Evolutionary conservation across 2,888 invertebrate species (phyloP), one percentile per base, ranked within the genome.

Genomic region (Nomada ruficornis): DNA sequence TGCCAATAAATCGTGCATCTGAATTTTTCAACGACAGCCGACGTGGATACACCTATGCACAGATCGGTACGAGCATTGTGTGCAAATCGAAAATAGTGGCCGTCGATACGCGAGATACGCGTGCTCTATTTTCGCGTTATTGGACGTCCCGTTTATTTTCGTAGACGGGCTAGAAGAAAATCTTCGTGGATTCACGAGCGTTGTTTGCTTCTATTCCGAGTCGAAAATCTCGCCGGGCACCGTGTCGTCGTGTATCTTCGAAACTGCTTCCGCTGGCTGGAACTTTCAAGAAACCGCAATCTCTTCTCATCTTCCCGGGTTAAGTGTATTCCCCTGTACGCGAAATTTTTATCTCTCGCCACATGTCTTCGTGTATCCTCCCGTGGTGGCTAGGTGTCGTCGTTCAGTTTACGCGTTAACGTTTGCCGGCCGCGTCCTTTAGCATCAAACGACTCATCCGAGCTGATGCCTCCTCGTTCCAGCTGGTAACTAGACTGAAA

Each of bases 111-210:
- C 52, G 55, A 36, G 65, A 73, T 47, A 59, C 59, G 18, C 29
- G 3, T 13, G 63, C 44, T 80, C 75, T 74, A 70, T 74, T 80
- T 74, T 50, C 70, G 65, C 50, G 52, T 70, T 62, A 70, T 74
- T 54, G 18, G 42, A 55, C 68, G 50, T 44, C 1, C 54, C 20
- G 81, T 80, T 74, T 82, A 82, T 80, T 82, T 80, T 74, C 64
- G 80, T 69, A 62, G 68, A 80, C 73, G 1, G 63, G 23, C 42
- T 9, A 26, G 59, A n/a, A 20, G 36, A 47, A 26, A 62, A 36
- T 23, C 10, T 55, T 20, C 2, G n/a, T 2, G 60, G 52, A 29
- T 20, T 2, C 52, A 2, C 2, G n/a, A 3, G 11, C 65, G 36
- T 9, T 47, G 70, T 75, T 75, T 67, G 80, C 73, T 80, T 69